Base-by-base conservation (phyloP, 2,888 invertebrate species). In the Epinotia nisella region DNA sequence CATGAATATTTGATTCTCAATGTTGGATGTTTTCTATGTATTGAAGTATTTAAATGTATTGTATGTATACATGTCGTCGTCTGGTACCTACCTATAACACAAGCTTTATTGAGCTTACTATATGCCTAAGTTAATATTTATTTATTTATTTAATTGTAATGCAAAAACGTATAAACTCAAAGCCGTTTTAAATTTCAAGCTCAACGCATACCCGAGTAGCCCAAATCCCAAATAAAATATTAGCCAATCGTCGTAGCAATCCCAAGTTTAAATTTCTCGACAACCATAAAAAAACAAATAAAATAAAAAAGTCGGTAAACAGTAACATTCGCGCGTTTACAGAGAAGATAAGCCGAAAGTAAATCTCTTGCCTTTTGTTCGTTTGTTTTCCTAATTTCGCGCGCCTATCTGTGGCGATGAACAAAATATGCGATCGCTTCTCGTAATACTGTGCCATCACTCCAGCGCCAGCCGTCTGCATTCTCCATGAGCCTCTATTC, bases 351-450 rank as follows among this genome's bases (percentile, higher is more conserved):
- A 73, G 73, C 73, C 62, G 29, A 64, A 64, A 73, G 73, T 73
- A 73, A 69, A 73, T 73, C 73, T 73, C 67, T 69, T 68, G 72
- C 73, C 68, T 69, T 73, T 73, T 73, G 59, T 69, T 73, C 64
- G 73, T 73, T 73, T 73, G 69, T 68, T 68, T 73, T 35, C 73
- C 73, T 73, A 73, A 73, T 73, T 73, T 68, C 64, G 69, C 64
- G 71, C 61, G 68, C 69, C 68, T 73, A 68, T 73, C 62, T 68
- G 58, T 58, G 73, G 73, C 64, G 58, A 73, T 73, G 73, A 73
- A 73, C 69, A 73, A 73, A 69, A 69, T 73, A 73, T 73, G 69
- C 68, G 68, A 73, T 69, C 73, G 64, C 53, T 69, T 69, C 62
- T 58, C 58, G 58, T 69, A 69, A 72, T 68, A 67, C 49, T n/a